Evolutionary conservation across 2,888 invertebrate genomes (phyloP), one percentile per base, ranked within the genome.

Genomic region (Syrphus vitripennis): DNA sequence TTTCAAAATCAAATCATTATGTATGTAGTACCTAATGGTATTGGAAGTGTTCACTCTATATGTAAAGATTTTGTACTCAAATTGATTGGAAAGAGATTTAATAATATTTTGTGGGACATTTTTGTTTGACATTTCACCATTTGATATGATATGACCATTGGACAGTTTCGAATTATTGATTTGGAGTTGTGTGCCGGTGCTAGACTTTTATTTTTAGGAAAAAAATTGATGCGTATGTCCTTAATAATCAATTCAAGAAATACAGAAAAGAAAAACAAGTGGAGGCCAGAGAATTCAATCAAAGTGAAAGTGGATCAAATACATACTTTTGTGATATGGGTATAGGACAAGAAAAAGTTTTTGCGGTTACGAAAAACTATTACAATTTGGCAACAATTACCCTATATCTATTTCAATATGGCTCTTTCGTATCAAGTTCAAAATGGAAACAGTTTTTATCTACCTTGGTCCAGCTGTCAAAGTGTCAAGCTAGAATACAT

Each of bases 71-170:
- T 10, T 26, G 7, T 12, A 10, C 16, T 45, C 63, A 63, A 61
- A 63, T 63, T 63, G 26, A 40, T 45, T 65, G 45, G 63, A 45
- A 65, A 45, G 14, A 65, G 63, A 65, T 65, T 65, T 45, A 42
- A 45, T 45, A 65, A 45, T 65, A 45, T 65, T 65, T 29, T 45
- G 26, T 10, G 24, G 45, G 29, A 29, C 16, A 65, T 16, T 63
- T 65, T 45, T 26, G 16, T 45, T 65, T 65, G 63, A 45, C 42
- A 65, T 65, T 45, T 65, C 9, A 65, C 10, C 16, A 65, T 29
- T 42, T 24, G 16, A 65, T 45, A 65, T 65, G 29, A 45, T 34
- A 34, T 29, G 16, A 55, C 24, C 19, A 14, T 26, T 45, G 63
- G 63, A 45, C 45, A 42, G 10, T 45, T n/a, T 65, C 19, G 19